These are phyloP conservation scores for Cichladusa arquata DNA, from an alignment of 2,113 vertebrate genomes.

Conservation along the genomic window DNA sequence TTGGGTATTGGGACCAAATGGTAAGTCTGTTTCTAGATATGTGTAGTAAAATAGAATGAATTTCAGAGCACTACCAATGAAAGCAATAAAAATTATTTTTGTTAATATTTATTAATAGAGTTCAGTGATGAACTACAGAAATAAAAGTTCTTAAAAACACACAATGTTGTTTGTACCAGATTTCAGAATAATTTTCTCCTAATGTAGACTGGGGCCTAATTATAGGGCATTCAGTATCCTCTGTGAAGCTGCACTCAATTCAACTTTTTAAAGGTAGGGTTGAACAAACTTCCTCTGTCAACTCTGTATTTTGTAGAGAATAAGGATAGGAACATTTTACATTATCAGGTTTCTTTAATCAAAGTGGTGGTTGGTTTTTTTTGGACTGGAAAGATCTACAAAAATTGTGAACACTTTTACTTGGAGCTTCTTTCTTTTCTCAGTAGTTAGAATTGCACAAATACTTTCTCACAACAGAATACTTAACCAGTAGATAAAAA, in stretches of 20 bases:
- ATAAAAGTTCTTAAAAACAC: background rate
- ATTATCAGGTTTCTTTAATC: background rate
- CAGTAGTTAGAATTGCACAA: background rate
- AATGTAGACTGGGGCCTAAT: background rate
- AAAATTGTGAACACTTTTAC: background rate
- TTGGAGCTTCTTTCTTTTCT: background rate
- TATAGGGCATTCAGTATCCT: background rate
- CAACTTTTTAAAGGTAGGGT: background rate
- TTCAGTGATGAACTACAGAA: background rate
- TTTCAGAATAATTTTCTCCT: background rate
- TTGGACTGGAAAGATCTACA: background rate
- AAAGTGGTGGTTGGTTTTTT: rapidly evolving
- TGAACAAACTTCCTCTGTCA: background rate
- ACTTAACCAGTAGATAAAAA: background rate
- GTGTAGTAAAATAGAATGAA: background rate
- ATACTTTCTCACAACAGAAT: background rate
- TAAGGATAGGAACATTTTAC: background rate
- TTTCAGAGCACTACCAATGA: rapidly evolving
- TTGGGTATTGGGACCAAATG: background rate
- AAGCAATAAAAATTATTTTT: background rate
- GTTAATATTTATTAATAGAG: background rate
- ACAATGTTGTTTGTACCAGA: background rate
- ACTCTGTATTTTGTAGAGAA: background rate
- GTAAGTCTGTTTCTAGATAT: background rate
- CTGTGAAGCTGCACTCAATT: background rate